Evolutionary conservation across 1,140 invertebrate genomes (phyloP).

Genomic region (Carposina sasakii): DNA sequence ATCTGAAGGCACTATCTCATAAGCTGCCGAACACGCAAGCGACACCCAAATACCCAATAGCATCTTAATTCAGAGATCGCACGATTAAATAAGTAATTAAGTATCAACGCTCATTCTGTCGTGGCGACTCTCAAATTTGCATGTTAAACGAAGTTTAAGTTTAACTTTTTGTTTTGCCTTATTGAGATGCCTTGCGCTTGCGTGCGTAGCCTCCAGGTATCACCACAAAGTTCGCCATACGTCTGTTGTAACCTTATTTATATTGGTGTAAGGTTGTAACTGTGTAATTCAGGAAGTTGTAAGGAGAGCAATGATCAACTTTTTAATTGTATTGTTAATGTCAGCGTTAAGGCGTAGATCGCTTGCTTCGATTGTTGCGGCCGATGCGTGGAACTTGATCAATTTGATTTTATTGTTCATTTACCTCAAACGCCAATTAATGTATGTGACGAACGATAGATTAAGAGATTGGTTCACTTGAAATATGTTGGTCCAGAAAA

Average conservation of each 20-base stretch:
- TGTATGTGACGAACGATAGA: no score
- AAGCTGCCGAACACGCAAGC: constrained; percentile 20
- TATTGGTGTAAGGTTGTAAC: constrained; percentile 21
- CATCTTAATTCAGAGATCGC: constrained; percentile 57
- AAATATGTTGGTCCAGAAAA: no score
- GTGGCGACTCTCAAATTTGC: constrained; percentile 68
- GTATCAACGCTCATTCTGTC: constrained; percentile 68
- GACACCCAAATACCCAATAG: constrained; percentile 16
- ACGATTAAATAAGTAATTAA: constrained; percentile 71
- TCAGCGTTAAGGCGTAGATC: constrained; percentile 65
- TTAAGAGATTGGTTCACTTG: no score
- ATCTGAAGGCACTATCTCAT: constrained; percentile 3
- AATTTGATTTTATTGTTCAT: no score
- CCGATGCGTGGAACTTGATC: constrained; percentile 51
- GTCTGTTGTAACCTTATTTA: constrained; percentile 10
- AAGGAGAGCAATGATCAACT: constrained; percentile 39
- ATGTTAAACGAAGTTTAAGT: constrained; percentile 70
- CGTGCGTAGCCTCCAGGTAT: constrained; percentile 43
- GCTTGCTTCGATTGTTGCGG: constrained; percentile 60
- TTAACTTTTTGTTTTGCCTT: constrained; percentile 59
- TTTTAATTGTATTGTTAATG: constrained; percentile 67
- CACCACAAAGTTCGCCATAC: neutral
- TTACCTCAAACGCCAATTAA: no score
- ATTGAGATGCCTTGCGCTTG: constrained; percentile 57
- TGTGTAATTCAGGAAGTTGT: no score